phyloP scores from a whole-genome alignment of 1,140 invertebrate genomes.

The Anastrepha obliqua region DNA sequence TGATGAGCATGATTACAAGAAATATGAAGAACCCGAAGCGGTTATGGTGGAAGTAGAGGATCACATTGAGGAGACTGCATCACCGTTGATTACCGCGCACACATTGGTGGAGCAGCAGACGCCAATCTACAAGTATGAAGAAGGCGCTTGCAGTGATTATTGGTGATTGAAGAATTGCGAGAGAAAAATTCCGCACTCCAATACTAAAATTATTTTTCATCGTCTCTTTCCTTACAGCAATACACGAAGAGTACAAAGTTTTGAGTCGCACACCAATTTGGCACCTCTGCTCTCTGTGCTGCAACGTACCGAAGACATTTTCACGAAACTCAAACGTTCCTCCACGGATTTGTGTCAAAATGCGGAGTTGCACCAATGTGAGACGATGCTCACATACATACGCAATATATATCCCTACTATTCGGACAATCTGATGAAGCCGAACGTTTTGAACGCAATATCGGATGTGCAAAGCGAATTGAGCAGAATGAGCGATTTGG shows the following conservation, averaged over 20 bases:
- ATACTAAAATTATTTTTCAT: background rate
- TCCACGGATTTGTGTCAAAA: constrained; percentile 66
- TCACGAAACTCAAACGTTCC: constrained; percentile 61
- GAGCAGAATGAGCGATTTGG: constrained; percentile 66
- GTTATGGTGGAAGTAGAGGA: constrained; percentile 83
- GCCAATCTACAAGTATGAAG: constrained; percentile 80
- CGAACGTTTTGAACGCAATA: constrained; percentile 69
- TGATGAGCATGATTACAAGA: constrained; percentile 72
- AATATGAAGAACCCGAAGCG: constrained; percentile 78
- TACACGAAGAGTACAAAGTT: constrained; percentile 70
- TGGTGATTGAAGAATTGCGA: constrained; percentile 60
- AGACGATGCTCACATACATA: constrained; percentile 65
- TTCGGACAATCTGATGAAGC: constrained; percentile 70
- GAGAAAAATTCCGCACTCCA: background rate
- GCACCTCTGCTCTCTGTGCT: constrained; percentile 67
- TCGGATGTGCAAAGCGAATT: constrained; percentile 71
- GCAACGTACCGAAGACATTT: constrained; percentile 70
- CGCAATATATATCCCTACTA: constrained; percentile 72
- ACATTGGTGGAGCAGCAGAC: constrained; percentile 80
- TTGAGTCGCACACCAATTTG: constrained; percentile 70
- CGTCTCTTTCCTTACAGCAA: constrained; percentile 59
- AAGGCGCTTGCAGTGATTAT: constrained; percentile 74
- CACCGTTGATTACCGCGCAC: constrained; percentile 79
- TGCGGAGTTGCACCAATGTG: constrained; percentile 64
- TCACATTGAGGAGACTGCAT: constrained; percentile 80